These are phyloP conservation scores for Machimus rusticus DNA, from an alignment of 2,888 invertebrate genomes.

Conservation along the genomic window DNA sequence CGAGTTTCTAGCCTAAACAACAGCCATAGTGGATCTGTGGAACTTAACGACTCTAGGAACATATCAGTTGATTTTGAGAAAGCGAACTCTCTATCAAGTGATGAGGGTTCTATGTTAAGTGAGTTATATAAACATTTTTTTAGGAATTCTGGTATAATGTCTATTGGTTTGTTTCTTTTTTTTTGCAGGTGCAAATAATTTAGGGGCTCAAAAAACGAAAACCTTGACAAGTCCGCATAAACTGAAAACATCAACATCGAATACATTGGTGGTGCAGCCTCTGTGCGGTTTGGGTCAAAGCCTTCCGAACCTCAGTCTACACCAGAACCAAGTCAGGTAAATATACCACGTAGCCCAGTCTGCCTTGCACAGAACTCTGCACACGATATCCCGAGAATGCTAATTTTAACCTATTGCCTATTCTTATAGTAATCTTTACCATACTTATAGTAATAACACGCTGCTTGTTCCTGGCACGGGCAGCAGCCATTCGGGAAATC, in stretches of 20 bases:
- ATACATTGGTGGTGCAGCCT: slow-evolving; percentile 79
- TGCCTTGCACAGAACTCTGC: slow-evolving; percentile 1
- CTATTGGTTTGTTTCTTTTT: background rate
- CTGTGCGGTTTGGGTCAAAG: slow-evolving; percentile 77
- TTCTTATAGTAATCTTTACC: slow-evolving; percentile 59
- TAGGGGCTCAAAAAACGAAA: slow-evolving; percentile 51
- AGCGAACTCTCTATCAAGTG: slow-evolving; percentile 72
- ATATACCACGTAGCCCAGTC: slow-evolving; percentile 47
- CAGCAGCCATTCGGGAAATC: slow-evolving; percentile 61
- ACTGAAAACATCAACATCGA: slow-evolving; percentile 65
- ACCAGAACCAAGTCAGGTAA: slow-evolving; percentile 59
- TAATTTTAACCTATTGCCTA: slow-evolving; percentile 49
- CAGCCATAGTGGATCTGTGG: slow-evolving; percentile 76
- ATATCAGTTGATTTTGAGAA: slow-evolving; percentile 71
- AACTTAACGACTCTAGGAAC: slow-evolving; percentile 72
- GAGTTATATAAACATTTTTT: background rate
- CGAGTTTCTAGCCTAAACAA: slow-evolving; percentile 76
- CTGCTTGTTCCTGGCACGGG: slow-evolving; percentile 66
- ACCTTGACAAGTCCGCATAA: slow-evolving; percentile 63
- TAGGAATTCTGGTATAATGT: background rate
- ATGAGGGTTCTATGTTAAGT: slow-evolving; percentile 63
- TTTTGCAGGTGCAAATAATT: slow-evolving; percentile 47
- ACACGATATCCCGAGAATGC: slow-evolving; percentile 45
- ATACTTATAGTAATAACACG: slow-evolving; percentile 66
- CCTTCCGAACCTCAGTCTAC: slow-evolving; percentile 74